Evolutionary conservation across 2,113 vertebrate species (phyloP), one percentile per base, ranked within the genome.

Genomic region (Leucopternis melanops): DNA sequence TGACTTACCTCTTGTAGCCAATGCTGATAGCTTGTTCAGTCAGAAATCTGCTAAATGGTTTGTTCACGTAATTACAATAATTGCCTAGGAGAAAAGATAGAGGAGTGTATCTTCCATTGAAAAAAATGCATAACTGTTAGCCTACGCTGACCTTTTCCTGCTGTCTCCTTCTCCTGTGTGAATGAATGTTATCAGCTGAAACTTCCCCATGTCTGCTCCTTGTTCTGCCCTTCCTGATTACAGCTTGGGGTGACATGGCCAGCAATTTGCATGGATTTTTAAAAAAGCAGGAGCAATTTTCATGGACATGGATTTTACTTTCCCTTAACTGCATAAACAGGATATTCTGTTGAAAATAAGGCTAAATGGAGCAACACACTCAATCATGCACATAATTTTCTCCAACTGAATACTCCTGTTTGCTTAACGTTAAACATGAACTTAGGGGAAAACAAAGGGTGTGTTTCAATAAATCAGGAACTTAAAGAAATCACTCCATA

Each of bases 41-140:
- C 77, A 96, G 90, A 81, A 92, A 81, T 31, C 94, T 95, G 91
- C 84, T 92, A 95, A 96, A 94, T 67, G 89, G 71, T 82, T 95
- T 83, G 59, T 91, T 94, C 90, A 50, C 29, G 13, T 96, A 93
- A 96, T 96, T 91, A 92, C 5, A 15, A 55, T 96, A 96, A 97
- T 95, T 97, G 93, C 82, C 89, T 78, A 38, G 31, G 78, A 96
- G 61, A 86, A 94, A 82, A 89, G 92, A 86, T 29, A 94, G 79
- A 92, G 69, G 44, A 90, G 47, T 59, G 74, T 77, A 58, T 72
- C 77, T 65, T 93, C 73, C 71, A 62, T 49, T 87, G 80, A 90
- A 86, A 83, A 92, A 92, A 94, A 10, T 13, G 40, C 21, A 0
- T 26, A 83, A 58, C 93, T 73, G 57, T 52, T 70, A 84, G 72